These are phyloP conservation scores for Fissipunctia ypsillon DNA, from an alignment of 2,888 invertebrate species.

Conservation along the genomic window DNA sequence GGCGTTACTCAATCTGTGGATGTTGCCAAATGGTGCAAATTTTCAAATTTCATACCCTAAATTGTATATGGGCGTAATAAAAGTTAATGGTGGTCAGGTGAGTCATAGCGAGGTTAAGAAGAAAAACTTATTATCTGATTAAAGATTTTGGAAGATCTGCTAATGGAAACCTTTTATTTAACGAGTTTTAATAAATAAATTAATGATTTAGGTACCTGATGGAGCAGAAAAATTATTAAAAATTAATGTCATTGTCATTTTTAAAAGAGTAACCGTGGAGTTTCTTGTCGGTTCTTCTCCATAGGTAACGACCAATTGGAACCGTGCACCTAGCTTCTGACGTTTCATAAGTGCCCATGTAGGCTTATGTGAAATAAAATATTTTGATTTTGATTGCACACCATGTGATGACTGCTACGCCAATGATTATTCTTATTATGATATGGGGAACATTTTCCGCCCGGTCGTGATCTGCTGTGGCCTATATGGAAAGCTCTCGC, in stretches of 20 bases:
- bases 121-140: conserved; percentile 3
- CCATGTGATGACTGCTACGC: too few relatives aligned
- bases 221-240: background rate
- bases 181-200: background rate
- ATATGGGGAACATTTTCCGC: too few relatives aligned
- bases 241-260: background rate
- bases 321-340: too few relatives aligned
- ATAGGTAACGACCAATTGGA: too few relatives aligned
- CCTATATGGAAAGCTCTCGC: too few relatives aligned
- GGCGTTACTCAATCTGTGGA: conserved; percentile 49
- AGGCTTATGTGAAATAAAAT: too few relatives aligned
- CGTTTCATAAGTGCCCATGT: too few relatives aligned
- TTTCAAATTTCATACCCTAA: conserved; percentile 55
- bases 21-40: conserved; percentile 48
- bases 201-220: background rate
- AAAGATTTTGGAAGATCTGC: background rate
- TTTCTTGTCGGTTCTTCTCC: too few relatives aligned
- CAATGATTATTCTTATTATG: too few relatives aligned
- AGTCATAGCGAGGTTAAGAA: conserved; percentile 32
- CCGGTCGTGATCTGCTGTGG: too few relatives aligned
- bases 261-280: too few relatives aligned
- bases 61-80: conserved; percentile 55
- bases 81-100: conserved; percentile 38
- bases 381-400: too few relatives aligned
- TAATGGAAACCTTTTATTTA: background rate